Evolutionary conservation across 2,113 vertebrate genomes (phyloP).

Genomic region (Peromyscus polionotus): DNA sequence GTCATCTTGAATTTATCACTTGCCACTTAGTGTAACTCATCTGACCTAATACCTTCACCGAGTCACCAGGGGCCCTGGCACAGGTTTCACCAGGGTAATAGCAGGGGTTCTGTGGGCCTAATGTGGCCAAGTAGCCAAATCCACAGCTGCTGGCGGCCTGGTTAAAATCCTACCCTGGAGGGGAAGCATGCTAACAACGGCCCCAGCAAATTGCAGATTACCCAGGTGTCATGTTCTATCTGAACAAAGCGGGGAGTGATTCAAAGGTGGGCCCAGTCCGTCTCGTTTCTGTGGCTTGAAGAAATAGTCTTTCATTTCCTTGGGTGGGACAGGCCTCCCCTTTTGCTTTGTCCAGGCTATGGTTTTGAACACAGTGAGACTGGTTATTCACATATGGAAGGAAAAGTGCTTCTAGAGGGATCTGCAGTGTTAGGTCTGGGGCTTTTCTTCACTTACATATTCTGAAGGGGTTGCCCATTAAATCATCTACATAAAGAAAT

Average conservation of each 20-base stretch:
- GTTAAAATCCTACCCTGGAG: conserved; percentile 93
- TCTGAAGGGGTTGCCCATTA: conserved; percentile 83
- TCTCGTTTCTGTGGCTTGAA: conserved; percentile 89
- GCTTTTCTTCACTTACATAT: conserved; percentile 77
- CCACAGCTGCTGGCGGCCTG: conserved; percentile 93
- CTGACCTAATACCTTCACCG: conserved; percentile 92
- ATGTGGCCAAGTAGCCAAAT: conserved; percentile 79
- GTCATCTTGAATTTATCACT: conserved; percentile 99
- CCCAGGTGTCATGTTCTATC: conserved; percentile 81
- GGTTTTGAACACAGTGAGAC: conserved; percentile 83
- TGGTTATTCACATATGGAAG: conserved; percentile 54
- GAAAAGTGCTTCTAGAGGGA: conserved; percentile 78
- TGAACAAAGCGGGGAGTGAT: conserved; percentile 80
- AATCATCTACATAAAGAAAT: conserved; percentile 82
- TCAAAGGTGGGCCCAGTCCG: conserved; percentile 85
- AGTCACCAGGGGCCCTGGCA: conserved; percentile 89
- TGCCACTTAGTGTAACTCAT: conserved; percentile 98
- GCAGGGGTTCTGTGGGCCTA: conserved; percentile 78
- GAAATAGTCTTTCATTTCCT: conserved; percentile 91
- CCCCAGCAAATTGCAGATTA: conserved; percentile 95
- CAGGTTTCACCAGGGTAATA: conserved; percentile 79
- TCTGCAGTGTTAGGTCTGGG: conserved; percentile 55
- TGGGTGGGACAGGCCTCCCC: conserved; percentile 81
- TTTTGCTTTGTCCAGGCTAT: conserved; percentile 82
- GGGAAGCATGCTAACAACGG: conserved; percentile 94